These are phyloP conservation scores for Oligia strigilis DNA, from an alignment of 2,888 invertebrate species.

Conservation along the genomic window DNA sequence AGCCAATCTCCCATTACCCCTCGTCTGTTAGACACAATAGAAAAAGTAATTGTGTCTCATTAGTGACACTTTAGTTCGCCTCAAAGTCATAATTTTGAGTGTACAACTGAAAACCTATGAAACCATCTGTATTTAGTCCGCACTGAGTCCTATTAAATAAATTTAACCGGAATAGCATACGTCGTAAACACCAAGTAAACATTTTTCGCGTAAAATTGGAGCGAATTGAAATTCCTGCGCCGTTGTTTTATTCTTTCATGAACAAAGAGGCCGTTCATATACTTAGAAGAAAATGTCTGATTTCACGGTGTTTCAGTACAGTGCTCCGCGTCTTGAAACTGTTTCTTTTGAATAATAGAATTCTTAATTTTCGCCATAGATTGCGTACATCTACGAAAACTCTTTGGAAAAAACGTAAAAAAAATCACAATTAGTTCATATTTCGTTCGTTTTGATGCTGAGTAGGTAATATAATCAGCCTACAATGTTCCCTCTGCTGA, in stretches of 20 bases:
- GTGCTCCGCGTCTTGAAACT: background rate
- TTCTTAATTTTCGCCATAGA: background rate
- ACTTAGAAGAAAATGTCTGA: conserved; percentile 8
- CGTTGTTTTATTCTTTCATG: conserved; percentile 8
- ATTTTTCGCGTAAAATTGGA: conserved; percentile 5
- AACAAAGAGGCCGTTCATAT: conserved; percentile 1
- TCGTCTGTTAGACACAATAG: background rate
- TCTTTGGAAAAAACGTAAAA: background rate
- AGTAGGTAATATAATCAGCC: background rate
- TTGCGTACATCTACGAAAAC: background rate
- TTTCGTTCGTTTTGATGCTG: background rate
- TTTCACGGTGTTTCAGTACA: conserved; percentile 4
- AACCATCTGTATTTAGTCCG: background rate
- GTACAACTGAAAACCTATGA: background rate
- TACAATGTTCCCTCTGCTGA: too few relatives aligned
- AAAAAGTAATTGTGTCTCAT: background rate
- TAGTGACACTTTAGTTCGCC: too few relatives aligned
- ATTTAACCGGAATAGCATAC: background rate
- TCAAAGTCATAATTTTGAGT: background rate
- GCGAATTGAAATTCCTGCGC: conserved; percentile 2
- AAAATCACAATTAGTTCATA: too few relatives aligned
- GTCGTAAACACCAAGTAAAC: background rate
- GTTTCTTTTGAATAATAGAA: background rate
- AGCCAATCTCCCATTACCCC: background rate
- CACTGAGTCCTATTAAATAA: too few relatives aligned